These are phyloP conservation scores for Acleris sparsana DNA, from an alignment of 2,888 invertebrate genomes.

Conservation along the genomic window DNA sequence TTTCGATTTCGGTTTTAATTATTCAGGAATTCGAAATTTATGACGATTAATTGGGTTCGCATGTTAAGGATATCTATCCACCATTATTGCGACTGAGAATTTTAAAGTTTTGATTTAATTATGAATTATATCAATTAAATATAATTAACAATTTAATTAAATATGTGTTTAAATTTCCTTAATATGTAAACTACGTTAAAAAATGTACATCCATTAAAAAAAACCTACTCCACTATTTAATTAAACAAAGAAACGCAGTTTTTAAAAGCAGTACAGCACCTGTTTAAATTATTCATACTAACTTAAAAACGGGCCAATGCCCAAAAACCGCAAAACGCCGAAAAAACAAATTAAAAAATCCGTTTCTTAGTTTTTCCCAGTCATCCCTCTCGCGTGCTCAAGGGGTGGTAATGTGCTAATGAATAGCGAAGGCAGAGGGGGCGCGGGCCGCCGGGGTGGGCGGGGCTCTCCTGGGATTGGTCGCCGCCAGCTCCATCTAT, in stretches of 20 bases:
- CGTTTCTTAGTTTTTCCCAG: slow-evolving; percentile 35
- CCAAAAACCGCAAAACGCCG: background rate
- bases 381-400: slow-evolving; percentile 55
- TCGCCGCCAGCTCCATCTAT: slow-evolving; percentile 78
- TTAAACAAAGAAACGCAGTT: too few relatives aligned
- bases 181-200: too few relatives aligned
- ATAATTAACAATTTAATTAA: too few relatives aligned
- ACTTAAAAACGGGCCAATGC: background rate
- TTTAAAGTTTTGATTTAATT: too few relatives aligned
- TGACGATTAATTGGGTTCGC: slow-evolving; percentile 23
- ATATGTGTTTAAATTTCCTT: too few relatives aligned
- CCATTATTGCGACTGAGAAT: background rate
- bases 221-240: too few relatives aligned
- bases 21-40: slow-evolving; percentile 22
- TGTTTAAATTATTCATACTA: too few relatives aligned
- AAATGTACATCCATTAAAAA: too few relatives aligned
- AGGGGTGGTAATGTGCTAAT: slow-evolving; percentile 82
- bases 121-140: too few relatives aligned
- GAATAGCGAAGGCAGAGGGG: slow-evolving; percentile 73
- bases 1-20: slow-evolving; percentile 35
- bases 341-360: slow-evolving; percentile 35
- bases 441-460: slow-evolving; percentile 58
- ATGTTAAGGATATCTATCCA: background rate
- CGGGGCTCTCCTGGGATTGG: slow-evolving; percentile 80
- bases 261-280: too few relatives aligned